A percentile compares a stretch with the other conserved stretches of the same genome.
These are phyloP conservation scores for Todiramphus chloris DNA, from an alignment of 2,113 vertebrate species.

Conservation along the genomic window DNA sequence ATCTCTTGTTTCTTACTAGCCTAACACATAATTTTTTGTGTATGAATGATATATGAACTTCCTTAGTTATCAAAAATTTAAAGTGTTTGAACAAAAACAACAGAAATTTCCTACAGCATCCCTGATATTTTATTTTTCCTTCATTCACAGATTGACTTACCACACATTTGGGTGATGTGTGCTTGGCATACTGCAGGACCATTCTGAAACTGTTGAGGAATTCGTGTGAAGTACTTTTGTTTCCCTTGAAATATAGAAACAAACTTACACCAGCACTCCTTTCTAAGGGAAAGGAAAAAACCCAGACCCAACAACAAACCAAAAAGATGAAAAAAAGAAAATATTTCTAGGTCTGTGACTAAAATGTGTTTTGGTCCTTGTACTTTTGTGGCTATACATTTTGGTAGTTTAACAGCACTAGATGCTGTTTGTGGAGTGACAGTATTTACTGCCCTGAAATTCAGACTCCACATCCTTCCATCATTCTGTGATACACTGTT, in stretches of 20 bases:
- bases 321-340: neutral
- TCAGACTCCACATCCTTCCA: neutral
- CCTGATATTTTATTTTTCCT: neutral
- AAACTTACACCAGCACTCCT: neutral
- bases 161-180: neutral
- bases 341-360: neutral
- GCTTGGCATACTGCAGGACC: neutral
- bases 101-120: neutral
- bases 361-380: neutral
- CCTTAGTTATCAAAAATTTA: neutral
- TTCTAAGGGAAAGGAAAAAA: neutral
- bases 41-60: neutral
- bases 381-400: neutral
- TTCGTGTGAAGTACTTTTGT: neutral
- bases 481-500: neutral
- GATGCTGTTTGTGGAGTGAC: neutral
- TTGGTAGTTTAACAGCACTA: neutral
- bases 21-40: neutral
- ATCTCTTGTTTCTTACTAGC: neutral
- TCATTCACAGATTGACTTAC: neutral
- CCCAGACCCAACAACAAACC: fast-evolving
- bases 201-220: neutral
- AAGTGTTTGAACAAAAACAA: neutral
- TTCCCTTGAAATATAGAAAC: neutral
- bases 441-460: neutral